A percentile compares a stretch with the other conserved stretches of the same genome.
phyloP scores from a whole-genome alignment of 2,888 invertebrate genomes.

The Habroteleia sp. region DNA sequence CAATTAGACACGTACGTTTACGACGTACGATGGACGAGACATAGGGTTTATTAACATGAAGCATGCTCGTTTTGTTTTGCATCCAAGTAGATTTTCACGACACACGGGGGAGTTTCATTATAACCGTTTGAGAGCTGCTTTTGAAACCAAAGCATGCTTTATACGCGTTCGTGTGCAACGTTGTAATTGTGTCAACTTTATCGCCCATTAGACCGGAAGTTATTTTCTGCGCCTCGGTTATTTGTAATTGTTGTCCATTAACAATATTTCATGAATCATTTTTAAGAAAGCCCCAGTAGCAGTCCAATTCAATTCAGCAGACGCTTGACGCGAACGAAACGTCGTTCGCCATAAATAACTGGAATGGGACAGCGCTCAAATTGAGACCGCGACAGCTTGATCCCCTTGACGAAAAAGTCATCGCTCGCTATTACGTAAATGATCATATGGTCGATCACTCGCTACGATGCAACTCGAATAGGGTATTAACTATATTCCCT shows the following conservation, averaged over 20 bases:
- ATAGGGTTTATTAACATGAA: conserved; percentile 54
- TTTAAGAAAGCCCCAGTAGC: conserved; percentile 21
- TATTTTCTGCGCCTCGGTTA: conserved; percentile 23
- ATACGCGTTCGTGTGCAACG: conserved; percentile 31
- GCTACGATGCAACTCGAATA: conserved; percentile 36
- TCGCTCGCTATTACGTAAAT: conserved; percentile 46
- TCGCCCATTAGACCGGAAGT: conserved; percentile 39
- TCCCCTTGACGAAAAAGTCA: conserved; percentile 50
- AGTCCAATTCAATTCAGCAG: conserved; percentile 34
- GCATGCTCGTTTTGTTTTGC: conserved; percentile 57
- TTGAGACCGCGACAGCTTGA: conserved; percentile 23
- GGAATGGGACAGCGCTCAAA: conserved; percentile 1
- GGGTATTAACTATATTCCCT: conserved; percentile 42
- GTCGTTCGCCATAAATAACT: conserved; percentile 17
- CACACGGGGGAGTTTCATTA: conserved; percentile 50
- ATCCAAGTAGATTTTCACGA: conserved; percentile 54
- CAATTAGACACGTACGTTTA: conserved; percentile 63
- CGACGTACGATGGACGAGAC: conserved; percentile 52
- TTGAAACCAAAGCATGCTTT: conserved; percentile 34
- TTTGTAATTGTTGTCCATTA: conserved; percentile 35
- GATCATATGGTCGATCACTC: conserved; percentile 51
- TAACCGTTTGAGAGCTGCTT: conserved; percentile 46
- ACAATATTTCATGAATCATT: conserved; percentile 38
- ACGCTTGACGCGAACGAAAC: conserved; percentile 18
- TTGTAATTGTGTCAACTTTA: conserved; percentile 51